phyloP scores from a whole-genome alignment of 1,140 invertebrate species.

The Drosophila asahinai region DNA sequence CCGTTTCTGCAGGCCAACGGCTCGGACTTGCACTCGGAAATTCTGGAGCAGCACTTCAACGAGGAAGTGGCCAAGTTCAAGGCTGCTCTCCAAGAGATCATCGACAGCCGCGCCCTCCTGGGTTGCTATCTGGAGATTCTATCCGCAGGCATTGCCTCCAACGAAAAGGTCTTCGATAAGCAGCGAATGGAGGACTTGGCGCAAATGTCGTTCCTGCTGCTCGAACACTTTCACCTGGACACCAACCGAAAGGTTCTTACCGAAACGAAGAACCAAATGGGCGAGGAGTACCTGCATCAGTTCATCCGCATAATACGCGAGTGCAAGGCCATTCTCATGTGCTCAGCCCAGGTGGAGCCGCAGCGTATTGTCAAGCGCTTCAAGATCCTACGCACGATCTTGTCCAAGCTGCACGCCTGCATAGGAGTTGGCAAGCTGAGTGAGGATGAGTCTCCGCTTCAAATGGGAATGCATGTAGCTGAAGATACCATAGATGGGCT shows the following conservation, averaged over 20 bases:
- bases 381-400: slow-evolving; percentile 70
- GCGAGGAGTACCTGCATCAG: slow-evolving; percentile 63
- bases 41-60: slow-evolving; percentile 79
- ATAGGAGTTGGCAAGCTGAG: slow-evolving; percentile 5
- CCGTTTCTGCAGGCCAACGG: slow-evolving; percentile 67
- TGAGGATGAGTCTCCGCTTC: not conserved
- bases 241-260: slow-evolving; percentile 55
- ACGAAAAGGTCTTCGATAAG: slow-evolving; percentile 64
- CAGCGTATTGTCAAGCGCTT: slow-evolving; percentile 77
- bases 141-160: slow-evolving; percentile 34
- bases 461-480: slow-evolving; percentile 1
- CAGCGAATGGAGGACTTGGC: slow-evolving; percentile 52
- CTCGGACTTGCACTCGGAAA: slow-evolving; percentile 63
- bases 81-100: slow-evolving; percentile 68
- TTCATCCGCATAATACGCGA: slow-evolving; percentile 67
- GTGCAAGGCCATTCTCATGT: slow-evolving; percentile 76
- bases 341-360: slow-evolving; percentile 69
- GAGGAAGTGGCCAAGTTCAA: slow-evolving; percentile 78
- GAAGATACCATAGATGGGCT: not conserved
- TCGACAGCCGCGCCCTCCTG: slow-evolving; percentile 67
- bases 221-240: slow-evolving; percentile 72
- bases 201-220: slow-evolving; percentile 63
- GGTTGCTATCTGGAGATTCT: slow-evolving; percentile 69
- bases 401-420: slow-evolving; percentile 63
- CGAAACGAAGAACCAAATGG: slow-evolving; percentile 13